Evolutionary conservation across 1,140 invertebrate species (phyloP), one percentile per base, ranked within the genome.

Genomic region (Cotesia chilonis): DNA sequence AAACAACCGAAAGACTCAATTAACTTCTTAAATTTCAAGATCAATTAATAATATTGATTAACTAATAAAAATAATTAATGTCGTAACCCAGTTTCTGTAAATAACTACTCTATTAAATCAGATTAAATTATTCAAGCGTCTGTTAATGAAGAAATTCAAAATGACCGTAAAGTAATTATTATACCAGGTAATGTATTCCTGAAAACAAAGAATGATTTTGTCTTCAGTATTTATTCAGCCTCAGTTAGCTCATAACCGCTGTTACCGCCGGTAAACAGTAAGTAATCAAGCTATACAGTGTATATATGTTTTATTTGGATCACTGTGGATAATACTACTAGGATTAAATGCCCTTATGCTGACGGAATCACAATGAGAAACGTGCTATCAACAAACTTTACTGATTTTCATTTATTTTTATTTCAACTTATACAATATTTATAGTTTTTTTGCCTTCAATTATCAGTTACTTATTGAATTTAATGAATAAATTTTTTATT

Each of bases 251-350:
- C 28, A 28, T 28, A 28, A 28, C 28, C 28, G 28, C 28, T 2
- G 28, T 28, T 28, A 28, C 28, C 28, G 1, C 28, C 9, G 12
- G 59, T 28, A 60, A 60, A 60, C 59, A 28, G 28, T 28, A 28
- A 60, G 4, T 60, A 60, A 60, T 60, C 59, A 60, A 60, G 59
- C 59, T 36, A n/a, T 12, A 60, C 17, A 9, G 12, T 28, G 28
- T 28, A 28, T 28, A 28, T 28, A 28, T 28, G 28, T 28, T 28
- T 28, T 12, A 60, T 35, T 60, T 60, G 17, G 59, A 60, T 20
- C 12, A 28, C 14, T 2, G 4, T 60, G 5, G 59, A 14, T 60
- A 60, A 60, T 9, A 60, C 59, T 35, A 4, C 17, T 12, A 1
- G 20, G 28, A 60, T 36, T 6, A 20, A n/a, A 7, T 28, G 5